Conservation (phyloP, 92 coral and sea anemone genomes). For the Isaurus tuberculatus region DNA sequence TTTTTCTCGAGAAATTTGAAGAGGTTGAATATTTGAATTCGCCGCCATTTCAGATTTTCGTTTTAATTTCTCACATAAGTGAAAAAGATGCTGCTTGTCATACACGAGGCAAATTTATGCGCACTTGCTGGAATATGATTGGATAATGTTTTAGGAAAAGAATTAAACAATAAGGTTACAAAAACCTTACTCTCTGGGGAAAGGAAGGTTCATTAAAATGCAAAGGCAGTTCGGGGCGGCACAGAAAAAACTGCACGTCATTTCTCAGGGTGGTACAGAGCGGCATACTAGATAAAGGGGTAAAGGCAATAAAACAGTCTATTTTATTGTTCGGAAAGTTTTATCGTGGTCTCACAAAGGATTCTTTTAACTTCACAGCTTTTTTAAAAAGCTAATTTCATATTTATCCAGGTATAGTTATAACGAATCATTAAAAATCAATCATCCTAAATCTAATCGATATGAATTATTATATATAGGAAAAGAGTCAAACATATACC, state of each 20-base stretch:
- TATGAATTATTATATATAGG: too few species aligned
- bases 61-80: neutral
- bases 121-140: conserved; percentile 15
- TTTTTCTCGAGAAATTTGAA: neutral
- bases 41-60: neutral
- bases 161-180: conserved; percentile 13
- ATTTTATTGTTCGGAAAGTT: too few species aligned
- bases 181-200: neutral
- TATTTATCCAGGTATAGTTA: too few species aligned
- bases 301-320: too few species aligned
- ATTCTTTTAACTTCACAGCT: too few species aligned
- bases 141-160: neutral
- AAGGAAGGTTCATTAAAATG: neutral
- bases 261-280: conserved; percentile 17
- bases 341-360: too few species aligned
- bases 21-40: neutral
- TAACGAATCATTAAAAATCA: too few species aligned
- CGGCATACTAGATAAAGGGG: conserved; percentile 4
- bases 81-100: neutral
- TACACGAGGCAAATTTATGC: neutral
- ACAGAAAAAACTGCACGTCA: neutral
- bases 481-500: too few species aligned
- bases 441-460: too few species aligned
- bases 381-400: too few species aligned
- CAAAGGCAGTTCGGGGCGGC: conserved; percentile 1